Evolutionary conservation across 2,113 vertebrate species (phyloP), one percentile per base, ranked within the genome.

Genomic region (Verasper variegatus): DNA sequence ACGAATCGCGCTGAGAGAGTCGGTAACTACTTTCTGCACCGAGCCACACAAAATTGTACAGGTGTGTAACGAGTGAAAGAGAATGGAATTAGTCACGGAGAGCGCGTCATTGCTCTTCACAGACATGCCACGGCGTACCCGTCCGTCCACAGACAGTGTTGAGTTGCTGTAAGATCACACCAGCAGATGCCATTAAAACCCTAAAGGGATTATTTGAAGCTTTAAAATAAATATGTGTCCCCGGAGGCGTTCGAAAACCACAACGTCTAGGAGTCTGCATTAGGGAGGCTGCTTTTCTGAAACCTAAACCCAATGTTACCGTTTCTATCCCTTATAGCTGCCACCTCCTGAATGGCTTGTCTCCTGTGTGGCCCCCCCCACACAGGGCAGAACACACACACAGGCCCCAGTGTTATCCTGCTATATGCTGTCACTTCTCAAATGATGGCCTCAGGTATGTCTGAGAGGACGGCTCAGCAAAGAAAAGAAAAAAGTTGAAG

Each of bases 111-210:
- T 60, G 26, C 12, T 71, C 64, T 68, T 75, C 37, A 63, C 45
- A 81, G 78, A 45, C 78, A 64, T 80, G 54, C 64, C 81, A 54
- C 58, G 40, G 73, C 23, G 37, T 47, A 67, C 71, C 55, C 21
- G 68, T 86, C 81, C 80, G 74, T 85, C 79, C 76, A 71, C 75
- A 78, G 40, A 68, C 23, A 42, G 85, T 80, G 74, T 81, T 60
- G 35, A 51, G 63, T 79, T 85, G 73, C 82, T 60, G 82, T 89
- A 88, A 89, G 76, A 89, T 87, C 87, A 84, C 84, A 85, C 80
- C 71, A 17, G 52, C 71, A 76, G 47, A 81, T 86, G 88, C 71
- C 80, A 83, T 82, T 71, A 81, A 86, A 82, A 42, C 65, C 79
- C 47, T 78, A 35, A 64, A 76, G 81, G 69, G 81, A 84, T 80